Evolutionary conservation across 2,888 invertebrate genomes (phyloP).

Genomic region (Zele albiditarsus): DNA sequence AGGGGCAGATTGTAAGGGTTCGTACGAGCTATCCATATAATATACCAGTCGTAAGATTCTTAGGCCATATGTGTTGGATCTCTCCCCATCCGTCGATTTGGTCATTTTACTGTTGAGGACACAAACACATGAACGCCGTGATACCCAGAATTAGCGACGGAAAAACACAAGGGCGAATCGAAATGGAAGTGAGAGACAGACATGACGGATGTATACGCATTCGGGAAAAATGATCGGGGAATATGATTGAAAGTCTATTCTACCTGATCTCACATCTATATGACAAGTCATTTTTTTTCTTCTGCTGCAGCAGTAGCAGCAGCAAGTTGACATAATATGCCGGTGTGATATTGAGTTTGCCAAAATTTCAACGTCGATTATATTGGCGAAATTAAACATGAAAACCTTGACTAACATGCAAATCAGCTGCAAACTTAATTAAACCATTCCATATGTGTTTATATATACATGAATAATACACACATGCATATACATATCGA

Average conservation of each 20-base stretch:
- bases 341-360: not conserved
- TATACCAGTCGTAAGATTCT: conserved; percentile 36
- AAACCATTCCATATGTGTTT: conserved; percentile 22
- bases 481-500: not conserved
- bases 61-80: conserved; percentile 13
- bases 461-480: not conserved
- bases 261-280: conserved; percentile 1
- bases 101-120: no score
- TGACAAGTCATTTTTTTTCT: not conserved
- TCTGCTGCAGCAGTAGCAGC: no score
- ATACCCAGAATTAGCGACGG: no score
- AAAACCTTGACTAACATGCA: conserved; percentile 39
- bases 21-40: not conserved
- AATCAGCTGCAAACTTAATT: conserved; percentile 35
- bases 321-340: no score
- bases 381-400: not conserved
- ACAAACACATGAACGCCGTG: no score
- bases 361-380: not conserved
- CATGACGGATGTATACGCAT: not conserved
- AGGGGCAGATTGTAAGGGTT: not conserved
- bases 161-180: no score
- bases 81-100: conserved; percentile 37
- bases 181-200: no score
- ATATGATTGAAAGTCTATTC: conserved; percentile 16
- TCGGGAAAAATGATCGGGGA: conserved; percentile 11